Evolutionary conservation across 2,113 vertebrate genomes (phyloP), one percentile per base, ranked within the genome.

Genomic region (Nibea albiflora): DNA sequence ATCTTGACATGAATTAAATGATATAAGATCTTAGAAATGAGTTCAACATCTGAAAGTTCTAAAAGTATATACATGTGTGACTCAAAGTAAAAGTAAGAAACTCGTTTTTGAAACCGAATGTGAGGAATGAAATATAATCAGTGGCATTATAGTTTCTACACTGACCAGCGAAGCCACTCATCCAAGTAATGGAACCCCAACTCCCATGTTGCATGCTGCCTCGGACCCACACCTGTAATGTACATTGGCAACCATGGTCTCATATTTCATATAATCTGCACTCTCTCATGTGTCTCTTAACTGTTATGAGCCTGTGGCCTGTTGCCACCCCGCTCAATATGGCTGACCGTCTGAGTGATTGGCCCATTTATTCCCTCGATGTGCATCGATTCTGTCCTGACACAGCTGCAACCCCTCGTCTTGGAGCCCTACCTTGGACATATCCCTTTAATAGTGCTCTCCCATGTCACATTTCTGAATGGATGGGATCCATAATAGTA

Each of bases 381-480:
- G 88, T 90, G 72, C 73, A 93, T 93, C 47, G 85, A 91, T 92
- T 91, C 87, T 74, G 70, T 85, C 78, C 85, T 77, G 83, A 87
- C 79, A 75, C 50, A 70, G 73, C 61, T 72, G 71, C 76, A 87
- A 84, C 69, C 85, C 73, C 79, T 89, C 68, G 11, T 90, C 83
- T 81, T 76, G 54, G 47, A 82, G 72, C 61, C 68, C n/a, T 79
- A 66, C 71, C 60, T 75, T 75, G 26, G 66, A 91, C 69, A 77
- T 53, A 63, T 81, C 53, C 68, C 49, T 75, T 71, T 85, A 78
- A 85, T 81, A 69, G 84, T 49, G 46, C 75, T 74, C 69, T 76
- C 73, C 56, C 66, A 66, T 80, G 87, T 89, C 88, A 87, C 62
- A 82, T 83, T 78, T 85, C 63, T 85, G 54, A 88, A 86, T 85